phyloP scores from a whole-genome alignment of 2,888 invertebrate species.

The Drosophila trichaetosa region DNA sequence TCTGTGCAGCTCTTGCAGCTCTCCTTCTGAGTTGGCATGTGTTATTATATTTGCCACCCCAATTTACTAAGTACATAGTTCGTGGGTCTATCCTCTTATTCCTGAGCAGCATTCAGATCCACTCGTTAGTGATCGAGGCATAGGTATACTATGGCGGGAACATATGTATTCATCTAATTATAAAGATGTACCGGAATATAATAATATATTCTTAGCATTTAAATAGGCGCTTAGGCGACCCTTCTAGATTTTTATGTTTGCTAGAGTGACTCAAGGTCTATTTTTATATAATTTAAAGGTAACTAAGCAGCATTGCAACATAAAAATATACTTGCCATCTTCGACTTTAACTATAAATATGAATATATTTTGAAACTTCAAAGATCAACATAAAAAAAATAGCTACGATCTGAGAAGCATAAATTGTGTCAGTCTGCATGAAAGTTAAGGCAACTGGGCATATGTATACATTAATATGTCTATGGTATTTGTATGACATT shows the following conservation, averaged over 20 bases:
- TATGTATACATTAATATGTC: neutral
- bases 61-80: constrained; percentile 3
- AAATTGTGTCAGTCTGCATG: neutral
- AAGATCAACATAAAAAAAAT: neutral
- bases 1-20: constrained; percentile 12
- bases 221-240: neutral
- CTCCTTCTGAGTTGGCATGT: constrained; percentile 18
- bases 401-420: neutral
- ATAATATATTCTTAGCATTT: neutral
- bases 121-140: neutral
- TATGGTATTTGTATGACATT: neutral
- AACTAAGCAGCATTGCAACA: neutral
- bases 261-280: neutral
- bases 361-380: neutral
- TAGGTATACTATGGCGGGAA: neutral
- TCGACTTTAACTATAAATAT: neutral
- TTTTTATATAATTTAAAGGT: neutral
- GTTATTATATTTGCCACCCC: constrained; percentile 29
- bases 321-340: neutral
- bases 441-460: neutral
- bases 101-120: neutral
- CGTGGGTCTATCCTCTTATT: neutral
- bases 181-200: neutral
- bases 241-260: neutral
- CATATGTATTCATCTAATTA: neutral